Evolutionary conservation across 2,113 vertebrate genomes (phyloP).

Genomic region (Piprites chloris): DNA sequence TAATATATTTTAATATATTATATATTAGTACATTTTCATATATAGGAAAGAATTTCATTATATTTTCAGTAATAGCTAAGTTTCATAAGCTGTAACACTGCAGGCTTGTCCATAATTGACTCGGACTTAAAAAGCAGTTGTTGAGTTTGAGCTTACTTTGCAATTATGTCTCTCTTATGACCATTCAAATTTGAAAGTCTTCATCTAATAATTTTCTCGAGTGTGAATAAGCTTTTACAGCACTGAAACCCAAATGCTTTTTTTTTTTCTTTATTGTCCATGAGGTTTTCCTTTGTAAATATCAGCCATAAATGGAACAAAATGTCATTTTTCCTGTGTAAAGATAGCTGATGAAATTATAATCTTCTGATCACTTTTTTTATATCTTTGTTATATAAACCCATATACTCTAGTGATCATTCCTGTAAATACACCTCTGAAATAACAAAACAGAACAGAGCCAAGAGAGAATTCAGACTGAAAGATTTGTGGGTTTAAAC

Average conservation of each 20-base stretch:
- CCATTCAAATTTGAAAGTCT: slow-evolving; percentile 40
- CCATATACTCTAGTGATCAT: not conserved
- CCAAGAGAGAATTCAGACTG: not conserved
- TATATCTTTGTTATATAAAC: slow-evolving; percentile 8
- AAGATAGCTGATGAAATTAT: slow-evolving; percentile 16
- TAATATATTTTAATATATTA: not conserved
- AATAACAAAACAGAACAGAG: slow-evolving; percentile 1
- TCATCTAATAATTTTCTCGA: slow-evolving; percentile 39
- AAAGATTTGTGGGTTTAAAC: slow-evolving; percentile 23
- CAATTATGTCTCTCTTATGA: slow-evolving; percentile 32
- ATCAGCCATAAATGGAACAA: slow-evolving; percentile 16
- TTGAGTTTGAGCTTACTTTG: slow-evolving; percentile 33
- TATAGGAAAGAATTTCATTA: not conserved
- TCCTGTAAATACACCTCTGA: slow-evolving; percentile 11
- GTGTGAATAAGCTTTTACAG: slow-evolving; percentile 36
- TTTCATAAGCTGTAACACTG: slow-evolving; percentile 31
- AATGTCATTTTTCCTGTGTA: not conserved
- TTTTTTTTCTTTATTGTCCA: not conserved
- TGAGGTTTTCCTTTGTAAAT: slow-evolving; percentile 29
- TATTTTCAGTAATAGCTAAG: slow-evolving; percentile 29
- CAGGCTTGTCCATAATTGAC: slow-evolving; percentile 31
- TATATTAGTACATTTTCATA: not conserved
- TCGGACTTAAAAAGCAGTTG: slow-evolving; percentile 35
- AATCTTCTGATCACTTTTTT: not conserved
- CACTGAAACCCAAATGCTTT: not conserved